Base-by-base conservation (phyloP, 2,797 vertebrate species). In the Macropus fuliginosus region DNA sequence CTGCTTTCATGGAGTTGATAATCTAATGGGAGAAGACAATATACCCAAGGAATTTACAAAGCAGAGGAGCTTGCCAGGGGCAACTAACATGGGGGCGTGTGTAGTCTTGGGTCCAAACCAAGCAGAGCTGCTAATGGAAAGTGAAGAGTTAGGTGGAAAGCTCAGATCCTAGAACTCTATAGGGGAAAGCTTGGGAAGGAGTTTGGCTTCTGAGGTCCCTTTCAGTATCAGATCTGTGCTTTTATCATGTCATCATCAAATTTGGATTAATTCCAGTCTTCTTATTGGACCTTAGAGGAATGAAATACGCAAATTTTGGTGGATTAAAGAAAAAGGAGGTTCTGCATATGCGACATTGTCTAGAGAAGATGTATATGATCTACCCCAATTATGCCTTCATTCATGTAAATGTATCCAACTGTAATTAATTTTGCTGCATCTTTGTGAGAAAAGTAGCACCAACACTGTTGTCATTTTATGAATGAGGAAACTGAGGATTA, bases 321-420 rank as follows among this genome's bases (percentile, higher is more conserved):
- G 13, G 28, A 24, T 94, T 28, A 50, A 13, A 91, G 62, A 31
- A 90, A 59, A 87, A 87, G 91, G 40, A 52, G 12, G 11, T n/a
- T 74, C 16, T 74, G 18, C n/a, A 24, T 31, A 92, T 28, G 56
- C 94, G 28, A 3, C 46, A 91, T 91, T 95, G 74, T 59, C 54
- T 54, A 90, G 74, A 90, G 89, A 90, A 18, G 54, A 34, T 54
- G 91, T 52, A 54, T n/a, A 87, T 66, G 87, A 40, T 46, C 6
- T 94, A 55, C 18, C 40, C 50, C 62, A 89, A 96, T 94, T 34
- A 94, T 94, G 1, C 24, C 31, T n/a, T 46, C 89, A 94, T 94
- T 91, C 93, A 90, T 52, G 90, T 91, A 74, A 92, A 91, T 54
- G 6, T 29, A 81, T 91, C 92, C 52, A 5, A 28, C 13, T 94